phyloP scores from a whole-genome alignment of 2,797 vertebrate species.

The Cyclopterus lumpus region DNA sequence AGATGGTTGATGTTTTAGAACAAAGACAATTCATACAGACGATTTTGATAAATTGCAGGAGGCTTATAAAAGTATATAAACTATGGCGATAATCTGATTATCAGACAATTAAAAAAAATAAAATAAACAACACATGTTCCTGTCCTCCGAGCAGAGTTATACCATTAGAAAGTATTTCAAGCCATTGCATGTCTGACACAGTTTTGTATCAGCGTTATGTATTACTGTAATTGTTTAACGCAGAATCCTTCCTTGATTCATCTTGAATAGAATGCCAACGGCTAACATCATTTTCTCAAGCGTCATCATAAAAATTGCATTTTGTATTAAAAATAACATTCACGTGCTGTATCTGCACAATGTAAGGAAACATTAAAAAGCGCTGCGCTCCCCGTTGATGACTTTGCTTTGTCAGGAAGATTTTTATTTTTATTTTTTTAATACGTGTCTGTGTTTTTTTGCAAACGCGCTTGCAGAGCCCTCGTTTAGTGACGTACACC shows the following conservation, averaged over 20 bases:
- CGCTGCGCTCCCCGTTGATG: constrained; percentile 32
- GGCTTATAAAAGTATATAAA: neutral
- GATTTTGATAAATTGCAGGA: constrained; percentile 4
- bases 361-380: constrained; percentile 34
- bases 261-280: constrained; percentile 6
- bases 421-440: constrained; percentile 38
- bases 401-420: constrained; percentile 44
- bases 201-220: neutral
- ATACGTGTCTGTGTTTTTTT: constrained; percentile 59
- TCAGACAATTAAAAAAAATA: too few species aligned
- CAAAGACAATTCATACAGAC: neutral
- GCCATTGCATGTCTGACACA: neutral
- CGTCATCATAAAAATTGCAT: constrained; percentile 25
- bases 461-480: constrained; percentile 49
- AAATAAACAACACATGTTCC: constrained; percentile 53
- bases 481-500: constrained; percentile 74
- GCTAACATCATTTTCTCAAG: neutral
- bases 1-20: constrained; percentile 37
- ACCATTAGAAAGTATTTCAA: constrained; percentile 1
- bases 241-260: neutral
- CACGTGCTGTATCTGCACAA: neutral
- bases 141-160: neutral
- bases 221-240: constrained; percentile 1
- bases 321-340: neutral
- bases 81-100: constrained; percentile 19